Percentiles rank a stretch among this genome's conserved stretches.
phyloP scores from a whole-genome alignment of 2,113 vertebrate genomes.

The Centrocercus urophasianus region DNA sequence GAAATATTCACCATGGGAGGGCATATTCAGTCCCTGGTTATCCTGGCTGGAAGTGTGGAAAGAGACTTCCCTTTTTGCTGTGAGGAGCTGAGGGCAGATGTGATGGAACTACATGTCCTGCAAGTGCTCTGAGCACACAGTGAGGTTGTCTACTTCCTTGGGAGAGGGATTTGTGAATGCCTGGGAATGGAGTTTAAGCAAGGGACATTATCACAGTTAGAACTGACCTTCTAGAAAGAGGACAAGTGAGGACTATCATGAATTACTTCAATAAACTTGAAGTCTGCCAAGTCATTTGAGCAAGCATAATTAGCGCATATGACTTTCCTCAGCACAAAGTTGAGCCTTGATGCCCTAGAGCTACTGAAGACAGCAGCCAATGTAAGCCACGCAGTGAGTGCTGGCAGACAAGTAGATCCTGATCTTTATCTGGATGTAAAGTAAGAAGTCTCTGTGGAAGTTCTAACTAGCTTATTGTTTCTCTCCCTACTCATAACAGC shows the following conservation, averaged over 20 bases:
- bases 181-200: not conserved
- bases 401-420: not conserved
- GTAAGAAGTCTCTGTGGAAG: not conserved
- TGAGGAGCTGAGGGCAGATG: not conserved
- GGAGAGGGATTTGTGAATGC: not conserved
- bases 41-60: not conserved
- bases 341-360: not conserved
- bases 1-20: not conserved
- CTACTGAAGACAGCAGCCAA: not conserved
- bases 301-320: not conserved
- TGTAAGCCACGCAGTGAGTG: not conserved
- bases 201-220: not conserved
- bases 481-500: not conserved
- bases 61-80: not conserved
- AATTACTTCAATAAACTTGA: not conserved
- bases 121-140: not conserved
- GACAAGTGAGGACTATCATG: not conserved
- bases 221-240: not conserved
- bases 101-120: not conserved
- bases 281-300: not conserved
- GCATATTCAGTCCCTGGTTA: not conserved
- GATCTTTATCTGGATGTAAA: not conserved
- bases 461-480: not conserved
- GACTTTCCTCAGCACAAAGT: not conserved
- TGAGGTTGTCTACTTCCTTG: not conserved